Evolutionary conservation across 2,888 invertebrate genomes (phyloP), one percentile per base, ranked within the genome.

Genomic region (Brachyopa scutellaris): DNA sequence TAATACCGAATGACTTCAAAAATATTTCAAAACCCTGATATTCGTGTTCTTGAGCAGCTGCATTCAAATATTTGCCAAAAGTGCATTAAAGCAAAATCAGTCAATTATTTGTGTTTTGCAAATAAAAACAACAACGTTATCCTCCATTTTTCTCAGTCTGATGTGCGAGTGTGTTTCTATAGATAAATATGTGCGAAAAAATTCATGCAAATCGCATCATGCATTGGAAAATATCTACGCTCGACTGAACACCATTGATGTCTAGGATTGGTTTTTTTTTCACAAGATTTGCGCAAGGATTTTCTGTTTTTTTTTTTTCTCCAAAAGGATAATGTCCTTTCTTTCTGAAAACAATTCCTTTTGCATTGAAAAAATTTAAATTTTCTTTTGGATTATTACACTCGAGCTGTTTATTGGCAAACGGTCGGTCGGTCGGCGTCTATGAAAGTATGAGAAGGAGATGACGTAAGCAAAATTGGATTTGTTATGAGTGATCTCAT

Each of bases 381-480:
- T 69, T 67, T 59, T 55, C 3, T 40, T 31, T 9, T 33, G 70
- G 77, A 82, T 82, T 82, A 82, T 77, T 66, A 61, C 82, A 66
- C 77, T 82, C 66, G 66, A 82, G 38, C 51, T 72, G 53, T 49
- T n/a, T 76, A 61, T 29, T 21, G 19, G 9, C 15, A 33, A 62
- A n/a, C n/a, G n/a, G n/a, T n/a, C n/a, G n/a, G n/a, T n/a, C n/a
- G n/a, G n/a, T n/a, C n/a, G n/a, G n/a, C 11, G 11, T 6, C 8
- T 36, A 36, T 9, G 47, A 2, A 40, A 23, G 1, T 31, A 31
- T 17, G 23, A n/a, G n/a, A n/a, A n/a, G n/a, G 17, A 51, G 21
- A 72, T 76, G 80, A 82, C 59, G 76, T 62, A 64, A 76, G 57
- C 76, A 57, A 59, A 74, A 76, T 66, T 72, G 38, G 42, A 59